Percentiles rank a stretch among this genome's conserved stretches.
Conservation (phyloP, 2,797 vertebrate species). For the Forpus xanthops region DNA sequence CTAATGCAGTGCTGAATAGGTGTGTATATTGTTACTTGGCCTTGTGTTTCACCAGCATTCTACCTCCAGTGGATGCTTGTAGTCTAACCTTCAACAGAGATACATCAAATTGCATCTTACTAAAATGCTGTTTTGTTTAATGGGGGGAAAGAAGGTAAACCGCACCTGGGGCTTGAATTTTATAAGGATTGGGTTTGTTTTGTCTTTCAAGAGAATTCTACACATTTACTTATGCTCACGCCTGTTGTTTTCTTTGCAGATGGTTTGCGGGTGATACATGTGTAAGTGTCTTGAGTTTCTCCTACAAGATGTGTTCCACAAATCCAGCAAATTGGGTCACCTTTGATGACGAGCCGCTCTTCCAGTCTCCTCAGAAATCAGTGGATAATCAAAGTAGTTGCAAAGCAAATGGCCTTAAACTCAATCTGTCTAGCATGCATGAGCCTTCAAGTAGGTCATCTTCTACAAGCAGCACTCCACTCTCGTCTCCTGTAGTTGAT, state of each 20-base stretch:
- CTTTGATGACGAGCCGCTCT: constrained; percentile 87
- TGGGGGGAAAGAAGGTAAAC: background rate
- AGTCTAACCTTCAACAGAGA: background rate
- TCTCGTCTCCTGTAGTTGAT: constrained; percentile 85
- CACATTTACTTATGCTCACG: background rate
- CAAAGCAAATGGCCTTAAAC: constrained; percentile 89
- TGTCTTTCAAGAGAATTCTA: background rate
- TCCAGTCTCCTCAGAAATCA: constrained; percentile 82
- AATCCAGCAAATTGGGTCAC: constrained; percentile 96
- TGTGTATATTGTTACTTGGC: background rate
- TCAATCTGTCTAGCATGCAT: constrained; percentile 82
- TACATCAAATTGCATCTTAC: background rate
- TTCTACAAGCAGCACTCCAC: constrained; percentile 76
- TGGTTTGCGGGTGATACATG: background rate
- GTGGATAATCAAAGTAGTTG: constrained; percentile 77
- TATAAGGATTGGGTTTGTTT: background rate
- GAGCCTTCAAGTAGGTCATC: constrained; percentile 81
- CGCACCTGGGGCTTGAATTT: background rate
- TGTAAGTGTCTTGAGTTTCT: constrained; percentile 3
- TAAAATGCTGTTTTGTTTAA: background rate
- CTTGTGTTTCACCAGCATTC: background rate
- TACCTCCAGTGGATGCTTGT: background rate
- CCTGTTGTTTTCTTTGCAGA: constrained; percentile 52
- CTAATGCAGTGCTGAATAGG: background rate
- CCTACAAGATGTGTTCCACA: constrained; percentile 86